Evolutionary conservation across 2,888 invertebrate species (phyloP).

Genomic region (Lasioglossum pauxillum): DNA sequence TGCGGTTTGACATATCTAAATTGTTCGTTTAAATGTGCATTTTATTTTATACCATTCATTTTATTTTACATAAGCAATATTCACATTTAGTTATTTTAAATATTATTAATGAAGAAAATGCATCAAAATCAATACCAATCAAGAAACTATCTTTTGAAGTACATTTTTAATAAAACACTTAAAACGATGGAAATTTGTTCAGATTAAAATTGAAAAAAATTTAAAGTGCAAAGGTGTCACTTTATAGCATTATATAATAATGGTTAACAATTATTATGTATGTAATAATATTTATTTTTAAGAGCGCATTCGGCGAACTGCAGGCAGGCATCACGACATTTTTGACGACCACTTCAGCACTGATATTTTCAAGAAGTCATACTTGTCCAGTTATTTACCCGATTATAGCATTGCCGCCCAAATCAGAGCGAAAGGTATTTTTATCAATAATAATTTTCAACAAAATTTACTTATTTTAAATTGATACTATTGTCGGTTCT

Average conservation of each 20-base stretch:
- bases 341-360: constrained; percentile 66
- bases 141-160: too few relatives aligned
- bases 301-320: constrained; percentile 54
- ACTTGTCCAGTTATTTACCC: constrained; percentile 88
- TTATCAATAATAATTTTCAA: background rate
- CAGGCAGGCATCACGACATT: constrained; percentile 61
- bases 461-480: too few relatives aligned
- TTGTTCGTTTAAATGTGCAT: background rate
- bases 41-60: background rate
- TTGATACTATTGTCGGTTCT: background rate
- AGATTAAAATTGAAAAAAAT: too few relatives aligned
- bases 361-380: constrained; percentile 85
- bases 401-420: constrained; percentile 93
- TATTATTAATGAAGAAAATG: background rate
- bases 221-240: too few relatives aligned
- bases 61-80: background rate
- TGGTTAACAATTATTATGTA: background rate
- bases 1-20: background rate
- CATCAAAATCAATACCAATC: too few relatives aligned
- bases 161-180: too few relatives aligned
- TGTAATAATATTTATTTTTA: background rate
- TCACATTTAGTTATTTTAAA: background rate
- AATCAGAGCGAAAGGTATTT: constrained; percentile 89
- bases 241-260: background rate
- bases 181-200: too few relatives aligned